Evolutionary conservation across 1,140 invertebrate genomes (phyloP).

Genomic region (Drosophila malerkotliana): DNA sequence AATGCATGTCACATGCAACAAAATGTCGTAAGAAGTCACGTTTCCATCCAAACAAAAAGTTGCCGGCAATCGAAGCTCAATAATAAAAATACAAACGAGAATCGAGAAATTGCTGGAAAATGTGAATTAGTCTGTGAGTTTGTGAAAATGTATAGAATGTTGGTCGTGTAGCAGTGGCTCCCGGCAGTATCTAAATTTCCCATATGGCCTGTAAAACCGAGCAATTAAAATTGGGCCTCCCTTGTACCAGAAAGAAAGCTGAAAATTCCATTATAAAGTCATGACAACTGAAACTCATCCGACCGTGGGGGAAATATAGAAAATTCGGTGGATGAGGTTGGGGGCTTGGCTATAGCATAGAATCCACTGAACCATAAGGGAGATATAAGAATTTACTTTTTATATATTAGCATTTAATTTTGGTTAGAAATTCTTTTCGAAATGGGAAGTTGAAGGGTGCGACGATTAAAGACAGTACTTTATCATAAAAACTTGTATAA

Average conservation of each 20-base stretch:
- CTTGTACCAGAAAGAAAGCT: slow-evolving; percentile 28
- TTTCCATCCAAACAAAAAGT: slow-evolving; percentile 58
- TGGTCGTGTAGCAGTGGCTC: slow-evolving; percentile 9
- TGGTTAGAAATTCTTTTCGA: neutral
- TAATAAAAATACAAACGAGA: neutral
- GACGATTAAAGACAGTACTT: too few species aligned
- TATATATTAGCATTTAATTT: slow-evolving; percentile 6
- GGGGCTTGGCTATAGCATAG: slow-evolving; percentile 22
- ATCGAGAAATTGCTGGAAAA: slow-evolving; percentile 18
- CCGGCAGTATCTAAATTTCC: slow-evolving; percentile 49
- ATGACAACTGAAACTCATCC: slow-evolving; percentile 49
- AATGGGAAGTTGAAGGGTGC: neutral
- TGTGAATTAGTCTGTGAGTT: slow-evolving; percentile 10
- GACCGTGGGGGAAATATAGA: slow-evolving; percentile 34
- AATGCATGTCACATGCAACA: slow-evolving; percentile 71
- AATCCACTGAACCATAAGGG: slow-evolving; percentile 33
- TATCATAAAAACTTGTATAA: too few species aligned
- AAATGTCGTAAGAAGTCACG: slow-evolving; percentile 59
- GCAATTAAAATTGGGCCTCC: slow-evolving; percentile 51
- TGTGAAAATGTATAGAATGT: slow-evolving; percentile 23
- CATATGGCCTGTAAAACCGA: slow-evolving; percentile 62
- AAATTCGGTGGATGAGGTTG: slow-evolving; percentile 2
- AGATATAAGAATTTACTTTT: slow-evolving; percentile 1
- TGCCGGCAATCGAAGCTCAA: slow-evolving; percentile 58
- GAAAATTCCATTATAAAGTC: slow-evolving; percentile 63